These are phyloP conservation scores for Ardeotis arabs DNA, from an alignment of 2,113 vertebrate genomes.

Conservation along the genomic window DNA sequence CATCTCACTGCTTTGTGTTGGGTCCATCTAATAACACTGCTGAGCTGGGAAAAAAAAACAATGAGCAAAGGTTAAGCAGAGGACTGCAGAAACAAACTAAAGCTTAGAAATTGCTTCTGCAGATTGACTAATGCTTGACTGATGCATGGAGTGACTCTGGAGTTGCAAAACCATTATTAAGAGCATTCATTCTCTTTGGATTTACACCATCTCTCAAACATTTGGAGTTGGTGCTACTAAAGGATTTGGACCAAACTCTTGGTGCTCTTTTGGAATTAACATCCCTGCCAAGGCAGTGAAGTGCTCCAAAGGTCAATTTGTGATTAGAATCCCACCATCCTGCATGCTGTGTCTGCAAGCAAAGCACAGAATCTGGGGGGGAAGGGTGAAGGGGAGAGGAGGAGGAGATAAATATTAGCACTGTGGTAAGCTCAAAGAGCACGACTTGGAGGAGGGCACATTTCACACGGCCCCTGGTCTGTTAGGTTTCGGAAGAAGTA, in stretches of 20 bases:
- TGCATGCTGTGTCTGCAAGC: neutral
- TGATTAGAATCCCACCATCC: neutral
- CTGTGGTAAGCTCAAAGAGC: neutral
- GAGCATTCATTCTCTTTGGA: neutral
- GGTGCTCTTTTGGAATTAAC: neutral
- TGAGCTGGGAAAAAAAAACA: neutral
- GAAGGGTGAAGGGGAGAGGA: neutral
- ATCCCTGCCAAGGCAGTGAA: neutral
- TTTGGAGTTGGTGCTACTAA: neutral
- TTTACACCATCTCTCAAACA: neutral
- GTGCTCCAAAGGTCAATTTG: constrained; percentile 56
- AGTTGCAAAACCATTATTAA: neutral
- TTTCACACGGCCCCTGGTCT: neutral
- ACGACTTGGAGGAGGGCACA: neutral
- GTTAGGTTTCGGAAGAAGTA: neutral
- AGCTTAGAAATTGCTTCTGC: constrained; percentile 5
- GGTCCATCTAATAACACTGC: neutral
- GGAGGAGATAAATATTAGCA: constrained; percentile 23
- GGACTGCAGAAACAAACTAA: constrained; percentile 5
- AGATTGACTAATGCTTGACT: neutral
- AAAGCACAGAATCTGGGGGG: neutral
- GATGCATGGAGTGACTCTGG: neutral
- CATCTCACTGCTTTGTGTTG: neutral
- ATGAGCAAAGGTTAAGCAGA: constrained; percentile 20
- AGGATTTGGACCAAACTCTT: neutral